Evolutionary conservation across 1,140 invertebrate species (phyloP).

Genomic region (Metaphire vulgaris): DNA sequence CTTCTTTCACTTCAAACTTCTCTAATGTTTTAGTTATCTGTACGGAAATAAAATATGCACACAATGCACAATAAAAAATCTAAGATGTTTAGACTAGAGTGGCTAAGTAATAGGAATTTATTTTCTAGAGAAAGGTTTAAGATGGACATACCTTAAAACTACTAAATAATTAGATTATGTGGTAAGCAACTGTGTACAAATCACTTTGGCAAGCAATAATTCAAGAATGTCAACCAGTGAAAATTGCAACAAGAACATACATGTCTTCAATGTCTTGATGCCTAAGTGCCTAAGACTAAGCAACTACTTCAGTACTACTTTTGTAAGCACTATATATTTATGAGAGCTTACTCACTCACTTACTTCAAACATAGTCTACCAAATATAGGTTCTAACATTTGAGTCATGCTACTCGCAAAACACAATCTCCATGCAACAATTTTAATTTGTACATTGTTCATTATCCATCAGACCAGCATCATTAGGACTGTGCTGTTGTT

Average conservation of each 20-base stretch:
- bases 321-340: too few species aligned
- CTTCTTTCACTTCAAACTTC: conserved; percentile 78
- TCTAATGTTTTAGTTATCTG: conserved; percentile 71
- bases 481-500: not conserved
- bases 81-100: not conserved
- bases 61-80: not conserved
- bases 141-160: too few species aligned
- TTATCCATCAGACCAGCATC: not conserved
- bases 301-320: too few species aligned
- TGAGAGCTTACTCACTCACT: too few species aligned
- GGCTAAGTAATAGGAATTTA: not conserved
- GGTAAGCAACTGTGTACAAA: not conserved
- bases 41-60: conserved; percentile 38
- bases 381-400: too few species aligned
- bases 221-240: not conserved
- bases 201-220: not conserved
- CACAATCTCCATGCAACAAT: too few species aligned
- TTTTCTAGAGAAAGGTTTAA: not conserved
- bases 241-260: not conserved
- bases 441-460: too few species aligned
- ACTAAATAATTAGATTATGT: too few species aligned
- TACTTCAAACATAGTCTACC: too few species aligned
- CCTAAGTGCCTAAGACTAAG: too few species aligned
- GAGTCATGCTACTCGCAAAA: too few species aligned
- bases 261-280: too few species aligned